Evolutionary conservation across 2,113 vertebrate genomes (phyloP), one percentile per base, ranked within the genome.

Genomic region (Leucosticte australis): DNA sequence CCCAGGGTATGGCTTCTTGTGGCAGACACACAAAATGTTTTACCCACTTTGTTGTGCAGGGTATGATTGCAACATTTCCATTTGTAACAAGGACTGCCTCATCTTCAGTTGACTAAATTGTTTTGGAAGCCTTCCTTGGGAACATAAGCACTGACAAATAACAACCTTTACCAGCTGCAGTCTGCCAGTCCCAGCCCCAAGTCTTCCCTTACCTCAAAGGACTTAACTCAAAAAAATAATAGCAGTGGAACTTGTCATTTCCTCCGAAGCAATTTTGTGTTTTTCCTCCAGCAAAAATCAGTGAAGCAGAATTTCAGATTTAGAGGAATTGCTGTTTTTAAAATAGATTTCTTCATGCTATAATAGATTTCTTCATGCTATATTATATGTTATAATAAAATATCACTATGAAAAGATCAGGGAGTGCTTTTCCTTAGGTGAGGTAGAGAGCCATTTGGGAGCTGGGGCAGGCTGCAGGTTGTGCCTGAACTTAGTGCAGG

Each of bases 211-310:
- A 68, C 39, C 39, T 94, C n/a, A 7, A 75, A 89, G 57, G 49
- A 89, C 65, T 94, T 87, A 28, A 74, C 28, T 79, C n/a, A 89
- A 83, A 93, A 78, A 95, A 95, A 82, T 81, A 68, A 64, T 64
- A 59, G 19, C 35, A 21, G 62, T 83, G 78, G 84, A 83, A 37
- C 31, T 84, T 83, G 82, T 82, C 30, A 39, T 94, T 85, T 87
- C 44, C 60, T 82, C 57, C 1, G 0, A 55, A 63, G 20, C 42
- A 2, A 59, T 77, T 74, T 55, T 82, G 56, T 47, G n/a, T 12
- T 75, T 87, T 84, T 70, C 20, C 49, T 74, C 39, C 56, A 87
- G 55, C 1, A 2, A 83, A 91, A 87, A n/a, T 83, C 63, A 65
- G 3, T 0, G 2, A 89, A 76, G 33, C 21, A 52, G 50, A 70